Evolutionary conservation across 92 coral and sea anemone species (phyloP).

Genomic region (Bergia sp.): DNA sequence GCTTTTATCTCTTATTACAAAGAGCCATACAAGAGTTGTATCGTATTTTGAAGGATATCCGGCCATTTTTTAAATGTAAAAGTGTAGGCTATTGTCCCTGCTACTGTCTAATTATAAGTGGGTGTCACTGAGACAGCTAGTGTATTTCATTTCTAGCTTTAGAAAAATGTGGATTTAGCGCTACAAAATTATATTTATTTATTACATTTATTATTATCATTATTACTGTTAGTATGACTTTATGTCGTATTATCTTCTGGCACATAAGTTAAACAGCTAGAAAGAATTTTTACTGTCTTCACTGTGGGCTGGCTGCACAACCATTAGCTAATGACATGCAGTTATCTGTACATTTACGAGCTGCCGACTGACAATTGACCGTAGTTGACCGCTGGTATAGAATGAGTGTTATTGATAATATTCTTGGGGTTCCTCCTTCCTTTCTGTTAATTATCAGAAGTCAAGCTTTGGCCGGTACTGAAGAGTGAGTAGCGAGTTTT

Average conservation of each 20-base stretch:
- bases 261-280: not conserved
- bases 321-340: not conserved
- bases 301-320: not conserved
- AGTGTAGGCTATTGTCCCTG: too few species aligned
- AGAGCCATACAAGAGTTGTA: too few species aligned
- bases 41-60: too few species aligned
- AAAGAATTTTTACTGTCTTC: constrained; percentile 8
- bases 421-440: not conserved
- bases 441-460: constrained; percentile 45
- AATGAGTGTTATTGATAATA: not conserved
- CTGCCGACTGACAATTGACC: not conserved
- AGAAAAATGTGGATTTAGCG: too few species aligned
- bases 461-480: constrained; percentile 87
- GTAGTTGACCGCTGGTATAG: not conserved
- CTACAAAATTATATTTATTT: too few species aligned
- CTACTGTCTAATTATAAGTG: too few species aligned
- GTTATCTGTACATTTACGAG: not conserved
- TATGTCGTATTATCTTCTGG: not conserved
- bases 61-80: too few species aligned
- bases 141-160: too few species aligned
- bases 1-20: too few species aligned
- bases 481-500: constrained; percentile 73
- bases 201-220: not conserved
- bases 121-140: too few species aligned
- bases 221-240: not conserved